Evolutionary conservation across 2,888 invertebrate species (phyloP), one percentile per base, ranked within the genome.

Genomic region (Bimastos eiseni): DNA sequence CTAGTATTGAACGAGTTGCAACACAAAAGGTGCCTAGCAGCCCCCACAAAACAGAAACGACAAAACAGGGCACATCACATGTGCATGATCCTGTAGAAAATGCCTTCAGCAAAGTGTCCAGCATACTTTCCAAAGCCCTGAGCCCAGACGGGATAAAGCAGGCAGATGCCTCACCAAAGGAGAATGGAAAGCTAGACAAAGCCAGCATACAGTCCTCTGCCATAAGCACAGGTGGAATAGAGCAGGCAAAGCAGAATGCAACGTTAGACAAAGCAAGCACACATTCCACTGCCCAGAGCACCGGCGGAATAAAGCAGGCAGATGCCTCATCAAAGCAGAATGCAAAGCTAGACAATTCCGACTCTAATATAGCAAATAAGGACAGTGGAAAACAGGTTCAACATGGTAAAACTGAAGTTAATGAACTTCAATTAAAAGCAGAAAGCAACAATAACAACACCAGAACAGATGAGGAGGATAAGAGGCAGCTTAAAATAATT

Each of bases 1-100:
- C 70, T n/a, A 70, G 70, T n/a, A 70, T 70, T 70, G 70, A 70
- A n/a, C 70, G 70, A 70, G 70, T 70, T 70, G n/a, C 30, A 70
- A 70, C 11, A n/a, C 70, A 70, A 6, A 70, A 70, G n/a, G 70
- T 6, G 30, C 30, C n/a, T 13, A n/a, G 30, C 70, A 70, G n/a
- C n/a, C 70, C 30, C 30, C 30, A 70, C 11, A 70, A n/a, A 70
- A 70, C 70, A n/a, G 70, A n/a, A 70, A n/a, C 6, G 30, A 49
- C 24, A 44, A 55, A 55, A 55, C 55, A 11, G 30, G 55, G 24
- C 55, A 30, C 55, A 13, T 24, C 55, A n/a, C 30, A 13, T 11
- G 70, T n/a, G n/a, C 8, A 70, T 0, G n/a, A 70, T 70, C 70
- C 70, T 70, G n/a, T 70, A n/a, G 70, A 70, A 8, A 70, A 30